These are phyloP conservation scores for Acanthosepion lycidas DNA, from an alignment of 2,888 invertebrate species.

Conservation along the genomic window DNA sequence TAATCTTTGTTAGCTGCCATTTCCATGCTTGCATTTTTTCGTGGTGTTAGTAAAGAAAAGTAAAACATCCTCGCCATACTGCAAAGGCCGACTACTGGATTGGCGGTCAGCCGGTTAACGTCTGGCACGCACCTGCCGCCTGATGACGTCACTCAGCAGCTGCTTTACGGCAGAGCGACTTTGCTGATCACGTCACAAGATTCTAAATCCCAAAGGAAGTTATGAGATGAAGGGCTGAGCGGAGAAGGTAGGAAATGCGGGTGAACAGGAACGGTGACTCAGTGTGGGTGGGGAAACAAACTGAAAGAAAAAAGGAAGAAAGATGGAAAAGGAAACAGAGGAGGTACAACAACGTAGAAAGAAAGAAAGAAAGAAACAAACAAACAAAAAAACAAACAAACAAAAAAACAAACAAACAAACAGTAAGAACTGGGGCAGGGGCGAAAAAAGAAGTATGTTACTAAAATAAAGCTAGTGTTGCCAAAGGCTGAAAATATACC, in stretches of 20 bases:
- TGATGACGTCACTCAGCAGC: neutral
- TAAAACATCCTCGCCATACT: neutral
- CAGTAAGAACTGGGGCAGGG: neutral
- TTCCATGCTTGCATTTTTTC: neutral
- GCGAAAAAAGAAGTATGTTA: neutral
- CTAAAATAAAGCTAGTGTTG: neutral
- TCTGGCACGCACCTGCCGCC: slow-evolving; percentile 17
- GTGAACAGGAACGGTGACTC: neutral
- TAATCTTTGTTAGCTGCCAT: no score
- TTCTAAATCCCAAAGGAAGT: neutral
- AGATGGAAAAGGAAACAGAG: no score
- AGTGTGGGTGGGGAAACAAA: neutral
- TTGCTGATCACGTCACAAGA: neutral
- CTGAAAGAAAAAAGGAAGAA: no score
- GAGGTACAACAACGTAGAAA: no score
- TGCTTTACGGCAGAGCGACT: neutral
- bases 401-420: no score
- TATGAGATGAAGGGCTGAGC: neutral
- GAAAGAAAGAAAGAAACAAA: neutral
- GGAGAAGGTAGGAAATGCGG: neutral
- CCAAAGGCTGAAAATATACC: neutral
- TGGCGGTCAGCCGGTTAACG: neutral
- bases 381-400: no score
- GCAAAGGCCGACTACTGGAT: neutral
- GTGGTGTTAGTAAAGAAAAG: neutral